These are phyloP conservation scores for Hyles euphorbiae DNA, from an alignment of 1,140 invertebrate species.

Conservation along the genomic window DNA sequence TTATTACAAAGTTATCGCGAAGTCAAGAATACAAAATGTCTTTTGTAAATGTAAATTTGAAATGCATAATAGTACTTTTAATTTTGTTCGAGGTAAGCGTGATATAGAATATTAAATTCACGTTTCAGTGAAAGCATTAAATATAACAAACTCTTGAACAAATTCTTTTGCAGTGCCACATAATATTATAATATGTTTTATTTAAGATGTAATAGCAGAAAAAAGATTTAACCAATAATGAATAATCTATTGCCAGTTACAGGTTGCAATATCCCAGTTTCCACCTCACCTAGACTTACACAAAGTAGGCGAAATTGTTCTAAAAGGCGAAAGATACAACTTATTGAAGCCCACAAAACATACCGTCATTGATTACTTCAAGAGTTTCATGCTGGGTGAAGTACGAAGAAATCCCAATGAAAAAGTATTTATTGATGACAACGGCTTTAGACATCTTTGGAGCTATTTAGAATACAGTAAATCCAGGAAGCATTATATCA, in stretches of 20 bases:
- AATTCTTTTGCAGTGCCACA: too few species aligned
- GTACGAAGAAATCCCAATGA: slow-evolving; percentile 21
- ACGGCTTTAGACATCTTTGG: slow-evolving; percentile 51
- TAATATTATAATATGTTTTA: too few species aligned
- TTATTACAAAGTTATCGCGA: too few species aligned
- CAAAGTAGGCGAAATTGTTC: slow-evolving; percentile 39
- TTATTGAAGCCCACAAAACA: slow-evolving; percentile 43
- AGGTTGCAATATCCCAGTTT: slow-evolving; percentile 25
- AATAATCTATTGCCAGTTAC: slow-evolving; percentile 21
- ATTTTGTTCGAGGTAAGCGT: too few species aligned
- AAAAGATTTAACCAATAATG: slow-evolving; percentile 2
- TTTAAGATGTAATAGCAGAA: too few species aligned
- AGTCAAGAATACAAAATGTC: too few species aligned
- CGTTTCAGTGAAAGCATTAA: too few species aligned
- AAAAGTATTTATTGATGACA: slow-evolving; percentile 39
- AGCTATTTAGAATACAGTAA: slow-evolving; percentile 22
- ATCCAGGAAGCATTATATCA: slow-evolving; percentile 28
- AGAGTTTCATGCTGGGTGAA: slow-evolving; percentile 36
- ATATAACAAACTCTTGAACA: too few species aligned
- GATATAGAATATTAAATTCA: too few species aligned
- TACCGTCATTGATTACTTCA: slow-evolving; percentile 40
- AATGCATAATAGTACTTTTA: too few species aligned
- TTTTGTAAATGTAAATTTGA: too few species aligned
- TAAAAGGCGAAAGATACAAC: slow-evolving; percentile 44
- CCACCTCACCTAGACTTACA: slow-evolving; percentile 46